Base-by-base conservation (phyloP, 1,140 invertebrate species). In the Eubasilissa regina region DNA sequence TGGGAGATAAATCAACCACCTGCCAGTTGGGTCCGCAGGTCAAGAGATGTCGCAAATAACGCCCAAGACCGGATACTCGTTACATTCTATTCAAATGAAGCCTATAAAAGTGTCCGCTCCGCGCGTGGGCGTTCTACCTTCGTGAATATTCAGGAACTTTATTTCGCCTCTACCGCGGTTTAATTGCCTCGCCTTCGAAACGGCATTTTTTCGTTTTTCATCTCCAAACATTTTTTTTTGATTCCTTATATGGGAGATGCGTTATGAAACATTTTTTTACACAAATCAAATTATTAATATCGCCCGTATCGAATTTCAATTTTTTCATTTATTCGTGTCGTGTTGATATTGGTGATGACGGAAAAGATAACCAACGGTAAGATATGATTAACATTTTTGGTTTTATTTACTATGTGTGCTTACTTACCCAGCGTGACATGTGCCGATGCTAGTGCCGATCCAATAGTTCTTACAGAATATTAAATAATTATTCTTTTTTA, bases 51-150 rank as follows among this genome's bases (percentile, higher is more conserved):
- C 72, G 72, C 72, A 75, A 75, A 75, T 75, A 58, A 58, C 43
- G 21, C 35, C 35, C 35, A 60, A 76, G 45, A 68, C 75, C 75
- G 75, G 75, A 77, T 68, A 68, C 62, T 77, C 51, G 60, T 68
- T 68, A 77, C 75, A 66, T 66, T 77, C 62, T 77, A 77, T 77
- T 77, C 60, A 77, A 77, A 77, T 77, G 45, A 53, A 77, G 60
- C 48, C 21, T 55, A 77, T 77, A 77, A 68, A 77, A 70, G 60
- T 62, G 60, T 62, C 60, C 60, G 60, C 19, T 35, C 25, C 44
- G 13, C 12, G 64, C 44, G 64, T 68, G 64, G 64, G 64, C 7
- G n/a, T 19, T 21, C 25, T 10, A 25, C 25, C 45, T 47, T 56
- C 70, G 17, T 73, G 70, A 73, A 73, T 73, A 73, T 73, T 55